A percentile compares a stretch with the other conserved stretches of the same genome.
These are phyloP conservation scores for Botia almorhae DNA, from an alignment of 2,797 vertebrate species.

Conservation along the genomic window DNA sequence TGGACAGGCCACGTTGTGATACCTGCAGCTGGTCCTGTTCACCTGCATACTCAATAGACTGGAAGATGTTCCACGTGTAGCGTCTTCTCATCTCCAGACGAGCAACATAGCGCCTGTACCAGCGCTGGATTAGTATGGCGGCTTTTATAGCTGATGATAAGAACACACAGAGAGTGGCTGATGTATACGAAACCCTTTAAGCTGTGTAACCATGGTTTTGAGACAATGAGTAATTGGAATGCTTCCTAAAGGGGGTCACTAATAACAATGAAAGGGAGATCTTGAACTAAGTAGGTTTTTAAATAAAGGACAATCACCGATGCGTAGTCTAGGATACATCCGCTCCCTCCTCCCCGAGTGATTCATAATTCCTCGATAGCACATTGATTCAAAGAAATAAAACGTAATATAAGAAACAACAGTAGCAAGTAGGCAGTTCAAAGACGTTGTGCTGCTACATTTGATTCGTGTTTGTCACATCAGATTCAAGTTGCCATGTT, in stretches of 20 bases:
- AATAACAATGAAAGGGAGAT: neutral
- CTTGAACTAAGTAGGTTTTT: neutral
- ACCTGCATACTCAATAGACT: slow-evolving; percentile 94
- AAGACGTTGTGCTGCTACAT: neutral
- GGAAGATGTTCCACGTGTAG: slow-evolving; percentile 92
- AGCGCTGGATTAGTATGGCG: slow-evolving; percentile 91
- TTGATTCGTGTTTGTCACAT: slow-evolving; percentile 1
- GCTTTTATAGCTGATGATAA: slow-evolving; percentile 84
- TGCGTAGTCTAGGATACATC: neutral
- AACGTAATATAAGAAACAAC: neutral
- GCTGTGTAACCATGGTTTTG: neutral
- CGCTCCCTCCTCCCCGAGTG: neutral
- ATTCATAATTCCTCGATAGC: neutral
- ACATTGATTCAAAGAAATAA: neutral
- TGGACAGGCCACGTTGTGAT: slow-evolving; percentile 1
- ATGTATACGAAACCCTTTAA: neutral
- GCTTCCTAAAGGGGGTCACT: neutral
- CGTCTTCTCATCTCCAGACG: slow-evolving; percentile 86
- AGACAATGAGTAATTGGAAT: neutral
- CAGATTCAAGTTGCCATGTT: slow-evolving; percentile 6
- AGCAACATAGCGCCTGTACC: slow-evolving; percentile 91
- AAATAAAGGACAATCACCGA: neutral
- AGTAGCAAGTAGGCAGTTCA: neutral
- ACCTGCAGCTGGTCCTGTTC: slow-evolving; percentile 93
- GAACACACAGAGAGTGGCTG: slow-evolving; percentile 27